Evolutionary conservation across 2,797 vertebrate species (phyloP), one percentile per base, ranked within the genome.

Genomic region (Columba guinea): DNA sequence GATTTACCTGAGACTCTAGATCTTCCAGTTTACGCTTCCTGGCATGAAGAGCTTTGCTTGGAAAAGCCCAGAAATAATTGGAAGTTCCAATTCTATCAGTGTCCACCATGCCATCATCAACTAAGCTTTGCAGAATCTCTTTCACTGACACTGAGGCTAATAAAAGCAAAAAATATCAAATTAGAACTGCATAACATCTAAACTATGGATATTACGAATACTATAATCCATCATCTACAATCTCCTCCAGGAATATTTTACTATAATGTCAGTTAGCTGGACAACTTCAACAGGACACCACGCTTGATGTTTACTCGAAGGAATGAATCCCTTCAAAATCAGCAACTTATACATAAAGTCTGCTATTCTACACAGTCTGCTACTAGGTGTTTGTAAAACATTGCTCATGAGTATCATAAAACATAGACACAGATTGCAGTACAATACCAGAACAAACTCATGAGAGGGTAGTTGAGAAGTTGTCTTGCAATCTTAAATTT

Each of bases 1-100:
- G 11, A 82, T 88, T 98, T 98, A 99, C 99, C 99, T 99, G 99
- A 93, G 97, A 98, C 60, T 99, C 97, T 91, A 99, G 82, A 62
- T 98, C 98, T 83, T 99, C 98, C 96, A 99, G 92, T 96, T 98
- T 99, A 82, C 95, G 97, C 84, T 99, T 98, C 78, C 98, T 98
- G 74, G 98, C 90, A 21, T 99, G 97, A 86, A 99, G 96, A 89
- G 99, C 99, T 97, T 99, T 99, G 97, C 99, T 99, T 87, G 99
- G 99, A 96, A 99, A 99, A 87, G 99, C 98, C 99, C 99, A 99
- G 95, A 99, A 99, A 96, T 99, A 99, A 98, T 99, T 99, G 35
- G 99, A 99, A 7, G 99, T 99, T 56, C 99, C 99, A 52, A 99
- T 98, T 96, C 98, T 98, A 91, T 99, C 99, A 30, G 98, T 98